Percentiles rank a stretch among this genome's conserved stretches.
Evolutionary conservation across 1,140 invertebrate species (phyloP).

Genomic region (Phymorhynchus buccinoides): DNA sequence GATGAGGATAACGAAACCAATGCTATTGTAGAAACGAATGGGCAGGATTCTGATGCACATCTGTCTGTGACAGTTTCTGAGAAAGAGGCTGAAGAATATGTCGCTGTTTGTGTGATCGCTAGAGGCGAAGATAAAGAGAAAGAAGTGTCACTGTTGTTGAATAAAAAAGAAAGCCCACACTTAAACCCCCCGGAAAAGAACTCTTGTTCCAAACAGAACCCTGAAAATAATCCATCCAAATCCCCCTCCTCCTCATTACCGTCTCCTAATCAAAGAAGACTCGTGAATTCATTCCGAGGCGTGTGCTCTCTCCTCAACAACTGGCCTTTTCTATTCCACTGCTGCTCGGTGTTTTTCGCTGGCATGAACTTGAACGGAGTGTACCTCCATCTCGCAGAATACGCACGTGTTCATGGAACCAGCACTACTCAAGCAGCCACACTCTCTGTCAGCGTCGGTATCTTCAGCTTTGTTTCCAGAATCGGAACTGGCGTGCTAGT

Average conservation of each 20-base stretch:
- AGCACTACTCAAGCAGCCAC: not conserved
- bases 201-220: not conserved
- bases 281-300: not conserved
- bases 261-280: not conserved
- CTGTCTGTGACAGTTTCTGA: no score
- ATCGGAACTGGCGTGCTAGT: not conserved
- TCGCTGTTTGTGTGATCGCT: no score
- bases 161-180: not conserved
- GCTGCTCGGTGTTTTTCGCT: not conserved
- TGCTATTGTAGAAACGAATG: no score
- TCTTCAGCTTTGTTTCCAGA: slow-evolving; percentile 27
- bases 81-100: no score
- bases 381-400: slow-evolving; percentile 12
- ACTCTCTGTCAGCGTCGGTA: not conserved
- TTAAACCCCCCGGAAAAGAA: not conserved
- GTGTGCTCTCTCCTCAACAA: not conserved
- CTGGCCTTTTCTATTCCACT: not conserved
- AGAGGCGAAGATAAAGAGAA: not conserved
- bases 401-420: not conserved
- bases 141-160: not conserved
- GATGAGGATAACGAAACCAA: no score
- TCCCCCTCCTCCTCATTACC: not conserved
- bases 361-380: not conserved
- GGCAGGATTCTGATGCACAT: no score
- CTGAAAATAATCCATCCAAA: not conserved